Percentiles rank a stretch among this genome's conserved stretches.
Conservation (phyloP, 2,888 invertebrate species). For the Hydropsyche betteni region DNA sequence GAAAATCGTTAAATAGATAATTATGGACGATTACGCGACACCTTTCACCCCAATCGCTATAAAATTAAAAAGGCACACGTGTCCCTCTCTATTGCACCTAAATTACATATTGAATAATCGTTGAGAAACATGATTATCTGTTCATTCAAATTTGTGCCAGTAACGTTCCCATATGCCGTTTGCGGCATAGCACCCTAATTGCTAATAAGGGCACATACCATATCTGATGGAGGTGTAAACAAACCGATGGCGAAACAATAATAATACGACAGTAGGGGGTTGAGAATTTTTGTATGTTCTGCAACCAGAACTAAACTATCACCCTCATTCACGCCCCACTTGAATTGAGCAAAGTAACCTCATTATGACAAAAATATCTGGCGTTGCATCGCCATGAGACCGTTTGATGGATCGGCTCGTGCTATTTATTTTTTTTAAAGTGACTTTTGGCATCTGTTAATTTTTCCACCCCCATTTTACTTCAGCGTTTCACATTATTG, state of each 20-base stretch:
- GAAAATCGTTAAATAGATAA: background rate
- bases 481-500: conserved; percentile 20
- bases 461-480: conserved; percentile 15
- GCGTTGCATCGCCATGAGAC: conserved; percentile 21
- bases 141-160: conserved; percentile 47
- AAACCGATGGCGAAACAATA: conserved; percentile 50
- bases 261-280: conserved; percentile 35
- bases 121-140: conserved; percentile 34
- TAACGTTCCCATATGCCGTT: conserved; percentile 46
- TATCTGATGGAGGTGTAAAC: conserved; percentile 52
- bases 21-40: conserved; percentile 13
- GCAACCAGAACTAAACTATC: conserved; percentile 2
- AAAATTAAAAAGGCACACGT: background rate
- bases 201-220: conserved; percentile 52
- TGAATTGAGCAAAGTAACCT: conserved; percentile 41
- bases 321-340: conserved; percentile 36
- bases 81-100: conserved; percentile 1
- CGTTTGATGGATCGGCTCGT: conserved; percentile 48
- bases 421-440: conserved; percentile 36
- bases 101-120: conserved; percentile 3
- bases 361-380: conserved; percentile 46
- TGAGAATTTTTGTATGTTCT: conserved; percentile 45
- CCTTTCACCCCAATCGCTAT: background rate
- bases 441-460: conserved; percentile 37
- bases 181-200: conserved; percentile 49